Base-by-base conservation (phyloP, 2,797 vertebrate species). In the Enteromius viviparus region DNA sequence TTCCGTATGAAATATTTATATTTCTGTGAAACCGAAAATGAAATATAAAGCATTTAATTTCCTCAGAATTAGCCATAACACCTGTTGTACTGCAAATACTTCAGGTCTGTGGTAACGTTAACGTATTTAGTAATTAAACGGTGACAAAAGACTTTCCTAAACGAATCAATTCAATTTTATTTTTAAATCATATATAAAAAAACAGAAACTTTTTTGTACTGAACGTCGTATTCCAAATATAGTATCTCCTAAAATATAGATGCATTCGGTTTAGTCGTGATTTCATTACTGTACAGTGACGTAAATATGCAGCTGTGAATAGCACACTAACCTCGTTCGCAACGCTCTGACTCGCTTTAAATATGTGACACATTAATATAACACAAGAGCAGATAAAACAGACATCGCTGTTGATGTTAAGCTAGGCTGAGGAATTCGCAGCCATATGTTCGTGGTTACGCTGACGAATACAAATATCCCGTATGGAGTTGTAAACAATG, bases 401-500 rank as follows among this genome's bases (percentile, higher is more conserved):
- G 3, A 2, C 15, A n/a, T 9, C 32, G 6, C 1, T 3, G 19
- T 49, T 29, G 19, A 15, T 17, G 8, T 19, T 37, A 6, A 40
- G 3, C 34, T 37, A 76, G 21, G 10, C 26, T 21, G n/a, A 29
- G 40, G 0, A 65, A 47, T 60, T 0, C 15, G 7, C 26, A 6
- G n/a, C 1, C 42, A 45, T 14, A 45, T 45, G 45, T 14, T 47
- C 45, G 45, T 47, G 11, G 42, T 42, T 10, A 42, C 4, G 15
- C 12, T 47, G 53, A 6, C 4, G 26, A 1, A n/a, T 23, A 80
- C 34, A 34, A 3, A 32, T 7, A 23, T 76, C 4, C 23, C 37
- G 49, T 17, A 26, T 66, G 7, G 64, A 47, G 26, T 23, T 77
- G 74, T 83, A 83, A 83, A 83, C 75, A 83, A 26, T 60, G 21